Percentiles rank a stretch among this genome's conserved stretches.
Evolutionary conservation across 2,888 invertebrate species (phyloP).

Genomic region (Tupiocoris notatus): DNA sequence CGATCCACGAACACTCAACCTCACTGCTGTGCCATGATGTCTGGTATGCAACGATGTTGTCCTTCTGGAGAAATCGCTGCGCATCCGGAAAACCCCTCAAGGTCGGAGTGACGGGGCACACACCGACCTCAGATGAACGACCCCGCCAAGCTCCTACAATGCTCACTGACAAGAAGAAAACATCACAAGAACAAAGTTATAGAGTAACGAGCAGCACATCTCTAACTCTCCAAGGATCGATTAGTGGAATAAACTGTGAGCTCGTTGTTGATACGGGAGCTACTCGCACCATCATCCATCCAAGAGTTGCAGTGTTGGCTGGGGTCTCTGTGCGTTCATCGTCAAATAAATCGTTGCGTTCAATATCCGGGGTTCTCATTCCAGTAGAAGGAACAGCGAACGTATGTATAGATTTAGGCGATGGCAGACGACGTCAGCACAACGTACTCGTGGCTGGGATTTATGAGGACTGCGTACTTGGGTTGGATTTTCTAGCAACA

Average conservation of each 20-base stretch:
- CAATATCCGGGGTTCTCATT: no score
- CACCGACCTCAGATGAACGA: neutral
- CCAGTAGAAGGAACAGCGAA: neutral
- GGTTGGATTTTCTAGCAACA: neutral
- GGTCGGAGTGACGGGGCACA: no score
- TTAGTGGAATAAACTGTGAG: neutral
- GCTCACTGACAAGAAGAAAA: no score
- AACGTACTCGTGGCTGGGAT: neutral
- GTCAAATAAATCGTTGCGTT: neutral
- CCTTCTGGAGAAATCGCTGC: no score
- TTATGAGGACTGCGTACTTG: neutral
- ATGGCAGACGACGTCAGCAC: neutral
- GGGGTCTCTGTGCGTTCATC: neutral
- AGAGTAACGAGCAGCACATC: no score
- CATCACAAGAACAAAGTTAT: no score
- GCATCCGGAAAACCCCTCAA: no score
- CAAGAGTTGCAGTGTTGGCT: neutral
- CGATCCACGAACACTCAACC: no score
- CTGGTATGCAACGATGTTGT: no score
- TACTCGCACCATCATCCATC: neutral
- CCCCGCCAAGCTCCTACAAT: no score
- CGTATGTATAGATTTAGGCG: neutral
- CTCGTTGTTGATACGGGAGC: constrained; percentile 4
- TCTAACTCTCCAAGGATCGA: neutral
- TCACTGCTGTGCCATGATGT: no score